Base-by-base conservation (phyloP, 1,140 invertebrate species). In the Aphelinus certus region DNA sequence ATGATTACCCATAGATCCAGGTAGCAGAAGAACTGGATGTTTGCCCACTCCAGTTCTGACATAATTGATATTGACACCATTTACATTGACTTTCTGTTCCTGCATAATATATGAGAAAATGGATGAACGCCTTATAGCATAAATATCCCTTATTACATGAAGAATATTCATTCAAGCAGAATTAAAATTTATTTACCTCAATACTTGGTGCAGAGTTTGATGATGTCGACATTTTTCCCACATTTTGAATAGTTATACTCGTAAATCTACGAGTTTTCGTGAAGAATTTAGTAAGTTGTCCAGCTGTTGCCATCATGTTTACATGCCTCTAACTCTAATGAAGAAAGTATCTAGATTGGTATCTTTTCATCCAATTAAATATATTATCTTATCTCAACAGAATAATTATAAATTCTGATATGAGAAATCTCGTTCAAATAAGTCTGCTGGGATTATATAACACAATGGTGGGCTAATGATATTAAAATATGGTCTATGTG, bases 1-100 rank as follows among this genome's bases (percentile, higher is more conserved):
- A 26, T 60, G 43, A 73, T 83, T 80, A 91, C 91, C 95, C 56
- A 96, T 82, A 0, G 93, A 92, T 65, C 95, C 95, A 3, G 95
- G 95, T 79, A 95, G 88, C 56, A 94, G 89, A 2, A 97, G 82
- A 0, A 96, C 78, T 68, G 90, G 89, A 80, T 93, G 91, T 1
- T 90, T 77, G 3, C 95, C 95, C 79, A 81, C 88, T 5, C 95
- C 95, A 63, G 90, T 89, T 84, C 91, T 91, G 4, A 94, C 87
- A 87, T 94, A 95, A 84, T 95, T 95, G 47, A 93, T 90, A 69
- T 91, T 85, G 46, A 85, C 78, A 7, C 90, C 89, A 71, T 90
- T 88, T 0, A 94, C 89, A 76, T 90, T 88, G 7, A 92, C 83
- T 84, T 90, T 92, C 9, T 85, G 79, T 78, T 91, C 89, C 77